Conservation (phyloP, 2,888 invertebrate species). For the Scaeva pyrastri region DNA sequence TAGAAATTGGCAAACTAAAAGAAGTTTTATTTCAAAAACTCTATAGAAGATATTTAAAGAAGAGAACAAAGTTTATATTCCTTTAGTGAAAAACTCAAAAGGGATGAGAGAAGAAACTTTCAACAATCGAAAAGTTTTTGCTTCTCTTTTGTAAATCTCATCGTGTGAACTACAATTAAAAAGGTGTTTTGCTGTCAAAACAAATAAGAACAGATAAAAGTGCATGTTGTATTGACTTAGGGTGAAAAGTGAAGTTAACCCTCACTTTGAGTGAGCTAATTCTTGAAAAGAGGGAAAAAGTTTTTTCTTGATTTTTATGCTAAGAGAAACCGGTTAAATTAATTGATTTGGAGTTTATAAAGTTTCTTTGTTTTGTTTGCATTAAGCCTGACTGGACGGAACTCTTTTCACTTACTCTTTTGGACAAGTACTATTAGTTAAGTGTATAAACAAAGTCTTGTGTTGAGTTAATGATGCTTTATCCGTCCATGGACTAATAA, state of each 20-base stretch:
- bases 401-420: too few relatives aligned
- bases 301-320: constrained; percentile 33
- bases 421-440: too few relatives aligned
- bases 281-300: not conserved
- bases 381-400: too few relatives aligned
- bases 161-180: constrained; percentile 67
- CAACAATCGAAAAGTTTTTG: constrained; percentile 40
- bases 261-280: constrained; percentile 16
- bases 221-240: constrained; percentile 41
- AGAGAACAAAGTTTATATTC: not conserved
- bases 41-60: not conserved
- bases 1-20: constrained; percentile 37
- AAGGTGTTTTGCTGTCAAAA: constrained; percentile 70
- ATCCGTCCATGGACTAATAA: too few relatives aligned
- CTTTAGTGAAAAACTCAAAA: constrained; percentile 13
- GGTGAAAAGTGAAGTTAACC: constrained; percentile 4
- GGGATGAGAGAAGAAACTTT: constrained; percentile 42
- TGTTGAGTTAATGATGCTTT: too few relatives aligned
- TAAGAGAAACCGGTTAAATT: constrained; percentile 18
- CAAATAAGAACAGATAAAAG: constrained; percentile 22
- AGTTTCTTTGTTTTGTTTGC: not conserved
- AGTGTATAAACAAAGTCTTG: too few relatives aligned
- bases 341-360: constrained; percentile 21
- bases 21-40: constrained; percentile 47
- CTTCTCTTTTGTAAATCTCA: constrained; percentile 37